Evolutionary conservation across 1,140 invertebrate genomes (phyloP).

Genomic region (Drosophila bocki): DNA sequence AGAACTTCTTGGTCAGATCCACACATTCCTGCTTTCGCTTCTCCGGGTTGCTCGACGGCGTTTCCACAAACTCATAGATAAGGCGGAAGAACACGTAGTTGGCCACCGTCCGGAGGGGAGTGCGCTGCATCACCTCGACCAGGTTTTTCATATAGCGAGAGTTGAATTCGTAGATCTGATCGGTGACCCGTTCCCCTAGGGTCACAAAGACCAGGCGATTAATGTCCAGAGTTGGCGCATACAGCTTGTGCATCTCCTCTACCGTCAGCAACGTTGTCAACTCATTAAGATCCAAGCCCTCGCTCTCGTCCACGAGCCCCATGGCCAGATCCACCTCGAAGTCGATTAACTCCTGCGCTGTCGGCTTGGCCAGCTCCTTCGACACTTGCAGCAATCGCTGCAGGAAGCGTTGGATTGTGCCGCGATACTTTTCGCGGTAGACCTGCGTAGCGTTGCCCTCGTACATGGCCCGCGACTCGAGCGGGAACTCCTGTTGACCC

Average conservation of each 20-base stretch:
- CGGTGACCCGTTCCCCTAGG: slow-evolving; percentile 35
- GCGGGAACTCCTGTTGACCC: slow-evolving; percentile 41
- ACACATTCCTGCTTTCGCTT: slow-evolving; percentile 40
- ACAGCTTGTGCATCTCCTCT: slow-evolving; percentile 46
- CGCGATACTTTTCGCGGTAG: slow-evolving; percentile 40
- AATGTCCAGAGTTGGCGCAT: slow-evolving; percentile 47
- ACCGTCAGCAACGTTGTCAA: slow-evolving; percentile 41
- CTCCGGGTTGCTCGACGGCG: slow-evolving; percentile 6
- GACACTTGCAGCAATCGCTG: slow-evolving; percentile 40
- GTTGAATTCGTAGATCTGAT: slow-evolving; percentile 59
- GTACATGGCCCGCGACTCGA: slow-evolving; percentile 65
- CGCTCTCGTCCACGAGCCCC: slow-evolving; percentile 46
- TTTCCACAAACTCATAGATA: slow-evolving; percentile 43
- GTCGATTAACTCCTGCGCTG: slow-evolving; percentile 61
- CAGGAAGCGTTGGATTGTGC: slow-evolving; percentile 35
- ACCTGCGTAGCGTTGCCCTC: slow-evolving; percentile 36
- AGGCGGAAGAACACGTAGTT: slow-evolving; percentile 71
- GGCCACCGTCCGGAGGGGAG: slow-evolving; percentile 53
- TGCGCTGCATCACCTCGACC: slow-evolving; percentile 35
- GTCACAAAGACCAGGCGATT: slow-evolving; percentile 39
- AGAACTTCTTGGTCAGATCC: slow-evolving; percentile 49
- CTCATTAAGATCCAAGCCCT: slow-evolving; percentile 33
- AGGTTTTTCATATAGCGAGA: slow-evolving; percentile 60
- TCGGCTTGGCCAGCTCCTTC: slow-evolving; percentile 20
- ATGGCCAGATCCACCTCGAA: slow-evolving; percentile 67